These are phyloP conservation scores for Scarus forsteni DNA, from an alignment of 2,797 vertebrate species.

Conservation along the genomic window DNA sequence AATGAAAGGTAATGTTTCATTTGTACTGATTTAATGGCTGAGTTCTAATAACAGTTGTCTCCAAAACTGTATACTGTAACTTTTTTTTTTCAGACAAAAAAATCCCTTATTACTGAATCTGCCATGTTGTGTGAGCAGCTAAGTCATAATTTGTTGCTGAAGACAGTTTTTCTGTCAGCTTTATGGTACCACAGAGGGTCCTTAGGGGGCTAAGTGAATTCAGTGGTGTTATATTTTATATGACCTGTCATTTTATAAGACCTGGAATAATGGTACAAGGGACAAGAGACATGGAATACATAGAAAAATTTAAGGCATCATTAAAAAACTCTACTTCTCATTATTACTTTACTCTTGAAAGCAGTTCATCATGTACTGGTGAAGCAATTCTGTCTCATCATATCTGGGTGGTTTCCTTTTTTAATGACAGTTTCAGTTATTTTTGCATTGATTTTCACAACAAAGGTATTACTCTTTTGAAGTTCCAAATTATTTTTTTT, in stretches of 20 bases:
- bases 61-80: no score
- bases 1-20: no score
- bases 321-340: neutral
- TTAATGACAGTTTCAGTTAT: no score
- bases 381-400: neutral
- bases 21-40: no score
- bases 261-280: neutral
- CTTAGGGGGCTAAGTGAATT: slow-evolving; percentile 11
- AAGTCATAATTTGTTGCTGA: slow-evolving; percentile 5
- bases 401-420: neutral
- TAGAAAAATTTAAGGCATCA: neutral
- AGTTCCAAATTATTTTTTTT: no score
- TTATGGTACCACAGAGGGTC: slow-evolving; percentile 11
- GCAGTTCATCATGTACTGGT: neutral
- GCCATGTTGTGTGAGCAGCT: slow-evolving; percentile 5
- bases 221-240: slow-evolving; percentile 2
- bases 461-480: no score
- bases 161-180: slow-evolving; percentile 25
- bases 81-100: neutral
- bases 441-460: no score
- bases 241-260: neutral
- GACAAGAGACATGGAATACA: slow-evolving; percentile 18
- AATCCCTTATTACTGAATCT: neutral
- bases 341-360: neutral
- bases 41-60: no score